Conservation (phyloP, 2,797 vertebrate species). For the Propithecus deckenii region DNA sequence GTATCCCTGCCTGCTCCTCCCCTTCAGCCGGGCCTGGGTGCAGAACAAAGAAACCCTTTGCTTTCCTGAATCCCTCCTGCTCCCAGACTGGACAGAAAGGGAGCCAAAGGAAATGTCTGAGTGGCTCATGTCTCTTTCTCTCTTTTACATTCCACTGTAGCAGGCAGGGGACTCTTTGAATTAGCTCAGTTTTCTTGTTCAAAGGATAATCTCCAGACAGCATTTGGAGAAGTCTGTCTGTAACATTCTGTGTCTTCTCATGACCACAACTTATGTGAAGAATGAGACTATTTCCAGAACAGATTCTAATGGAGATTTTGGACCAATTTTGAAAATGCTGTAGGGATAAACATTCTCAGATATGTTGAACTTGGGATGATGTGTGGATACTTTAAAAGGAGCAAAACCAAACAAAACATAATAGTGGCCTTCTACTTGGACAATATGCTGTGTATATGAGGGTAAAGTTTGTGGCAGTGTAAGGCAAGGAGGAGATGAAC, state of each 20-base stretch:
- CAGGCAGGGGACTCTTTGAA: slow-evolving; percentile 55
- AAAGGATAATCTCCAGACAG: slow-evolving; percentile 57
- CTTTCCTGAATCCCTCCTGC: slow-evolving; percentile 28
- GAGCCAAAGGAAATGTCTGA: slow-evolving; percentile 19
- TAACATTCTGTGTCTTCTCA: slow-evolving; percentile 45
- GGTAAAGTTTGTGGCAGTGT: rapidly evolving
- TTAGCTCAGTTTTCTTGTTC: slow-evolving; percentile 58
- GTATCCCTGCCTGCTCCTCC: slow-evolving; percentile 63
- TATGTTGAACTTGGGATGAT: not conserved
- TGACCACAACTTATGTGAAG: slow-evolving; percentile 23
- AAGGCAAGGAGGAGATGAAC: not conserved
- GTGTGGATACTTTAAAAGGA: not conserved
- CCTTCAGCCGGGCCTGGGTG: slow-evolving; percentile 62
- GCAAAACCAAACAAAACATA: not conserved
- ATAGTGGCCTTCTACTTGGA: not conserved
- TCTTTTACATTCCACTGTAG: slow-evolving; percentile 48
- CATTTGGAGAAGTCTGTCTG: slow-evolving; percentile 29
- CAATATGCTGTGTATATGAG: rapidly evolving
- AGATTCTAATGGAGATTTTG: slow-evolving; percentile 10
- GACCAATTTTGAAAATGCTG: not conserved
- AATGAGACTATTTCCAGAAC: not conserved
- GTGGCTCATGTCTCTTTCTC: not conserved
- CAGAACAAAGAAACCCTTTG: slow-evolving; percentile 74
- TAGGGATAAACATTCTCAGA: not conserved
- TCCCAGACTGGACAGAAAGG: slow-evolving; percentile 1